These are phyloP conservation scores for Xestia rhomboidea DNA, from an alignment of 2,888 invertebrate genomes.

Conservation along the genomic window DNA sequence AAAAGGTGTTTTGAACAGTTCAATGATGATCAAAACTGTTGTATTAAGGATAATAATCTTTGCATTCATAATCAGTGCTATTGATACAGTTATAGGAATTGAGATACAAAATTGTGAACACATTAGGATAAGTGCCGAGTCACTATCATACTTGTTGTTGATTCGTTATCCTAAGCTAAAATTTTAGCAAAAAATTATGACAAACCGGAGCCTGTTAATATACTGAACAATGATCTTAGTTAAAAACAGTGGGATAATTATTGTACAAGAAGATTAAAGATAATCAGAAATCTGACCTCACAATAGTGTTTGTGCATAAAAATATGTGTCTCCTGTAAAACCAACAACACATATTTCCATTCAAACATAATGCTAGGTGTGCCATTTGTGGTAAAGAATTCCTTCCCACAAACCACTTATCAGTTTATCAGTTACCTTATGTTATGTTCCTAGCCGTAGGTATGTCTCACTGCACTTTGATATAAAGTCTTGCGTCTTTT, in stretches of 20 bases:
- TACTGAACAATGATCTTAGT: not conserved
- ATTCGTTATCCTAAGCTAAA: not conserved
- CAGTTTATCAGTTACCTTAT: constrained; percentile 55
- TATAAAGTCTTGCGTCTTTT: constrained; percentile 13
- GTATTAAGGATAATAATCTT: not conserved
- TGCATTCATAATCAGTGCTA: not conserved
- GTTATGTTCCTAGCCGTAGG: constrained; percentile 24
- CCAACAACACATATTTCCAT: not conserved
- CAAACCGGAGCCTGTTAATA: not conserved
- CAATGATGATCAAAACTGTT: not conserved
- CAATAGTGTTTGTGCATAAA: not conserved
- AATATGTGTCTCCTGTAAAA: not conserved
- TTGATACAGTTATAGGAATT: not conserved
- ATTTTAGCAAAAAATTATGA: not conserved
- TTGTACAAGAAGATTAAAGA: not conserved
- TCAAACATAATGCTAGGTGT: not conserved
- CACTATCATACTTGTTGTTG: constrained; percentile 15
- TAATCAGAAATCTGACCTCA: not conserved
- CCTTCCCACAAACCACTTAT: constrained; percentile 45
- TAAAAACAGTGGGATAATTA: not conserved
- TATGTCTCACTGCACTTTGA: constrained; percentile 36
- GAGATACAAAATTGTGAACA: constrained; percentile 11
- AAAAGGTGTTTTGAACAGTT: constrained; percentile 1
- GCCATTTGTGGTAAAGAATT: constrained; percentile 23
- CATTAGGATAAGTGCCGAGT: constrained; percentile 21